These are phyloP conservation scores for Pongo abelii DNA, from an alignment of 2,113 vertebrate species.

Conservation along the genomic window DNA sequence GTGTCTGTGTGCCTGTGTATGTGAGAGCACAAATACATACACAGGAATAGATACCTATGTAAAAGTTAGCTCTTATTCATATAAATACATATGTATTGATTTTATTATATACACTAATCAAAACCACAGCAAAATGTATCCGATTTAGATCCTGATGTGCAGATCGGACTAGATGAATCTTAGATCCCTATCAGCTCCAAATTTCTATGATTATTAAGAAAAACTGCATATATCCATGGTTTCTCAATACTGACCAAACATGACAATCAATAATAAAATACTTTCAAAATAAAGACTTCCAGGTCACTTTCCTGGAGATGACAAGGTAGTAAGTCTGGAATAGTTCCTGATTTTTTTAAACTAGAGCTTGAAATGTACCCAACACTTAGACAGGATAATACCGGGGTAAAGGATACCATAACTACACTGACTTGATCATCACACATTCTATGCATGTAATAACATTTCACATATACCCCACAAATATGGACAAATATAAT, in stretches of 20 bases:
- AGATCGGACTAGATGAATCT: neutral
- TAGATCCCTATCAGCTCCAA: neutral
- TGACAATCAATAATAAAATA: neutral
- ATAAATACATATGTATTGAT: neutral
- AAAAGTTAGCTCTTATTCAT: neutral
- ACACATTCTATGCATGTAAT: neutral
- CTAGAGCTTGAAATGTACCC: neutral
- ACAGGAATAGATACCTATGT: neutral
- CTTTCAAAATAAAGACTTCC: neutral
- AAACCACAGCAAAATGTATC: neutral
- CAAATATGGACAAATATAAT: neutral
- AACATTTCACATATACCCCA: neutral
- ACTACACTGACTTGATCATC: neutral
- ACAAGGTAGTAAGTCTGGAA: neutral
- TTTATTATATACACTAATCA: neutral
- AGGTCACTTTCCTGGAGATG: neutral
- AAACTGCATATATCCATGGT: neutral
- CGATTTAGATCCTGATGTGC: neutral
- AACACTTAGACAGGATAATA: neutral
- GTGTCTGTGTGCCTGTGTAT: neutral
- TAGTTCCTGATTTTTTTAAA: neutral
- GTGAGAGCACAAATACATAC: accelerated
- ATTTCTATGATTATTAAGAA: neutral
- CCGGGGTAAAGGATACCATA: neutral
- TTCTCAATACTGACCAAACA: neutral